These are phyloP conservation scores for Upupa epops DNA, from an alignment of 2,113 vertebrate genomes.

Conservation along the genomic window DNA sequence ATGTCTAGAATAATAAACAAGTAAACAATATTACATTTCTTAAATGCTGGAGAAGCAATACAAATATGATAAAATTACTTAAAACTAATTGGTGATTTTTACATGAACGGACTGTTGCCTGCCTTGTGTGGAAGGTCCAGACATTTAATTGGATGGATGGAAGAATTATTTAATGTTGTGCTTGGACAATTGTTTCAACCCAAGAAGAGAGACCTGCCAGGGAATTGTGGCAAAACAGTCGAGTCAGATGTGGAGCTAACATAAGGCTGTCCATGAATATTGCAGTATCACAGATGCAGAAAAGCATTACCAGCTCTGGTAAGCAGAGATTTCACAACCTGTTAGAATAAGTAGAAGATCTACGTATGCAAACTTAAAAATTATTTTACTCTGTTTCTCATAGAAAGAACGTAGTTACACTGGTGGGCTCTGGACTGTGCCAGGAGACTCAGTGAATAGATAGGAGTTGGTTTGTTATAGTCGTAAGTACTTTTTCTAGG, in stretches of 20 bases:
- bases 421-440: background rate
- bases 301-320: background rate
- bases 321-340: background rate
- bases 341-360: background rate
- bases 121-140: background rate
- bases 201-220: background rate
- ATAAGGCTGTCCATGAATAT: background rate
- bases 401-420: background rate
- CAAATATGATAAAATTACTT: background rate
- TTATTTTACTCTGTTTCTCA: background rate
- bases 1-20: background rate
- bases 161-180: background rate
- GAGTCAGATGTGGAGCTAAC: background rate
- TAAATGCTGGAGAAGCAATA: background rate
- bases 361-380: background rate
- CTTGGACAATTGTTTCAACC: background rate
- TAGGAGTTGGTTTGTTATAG: background rate
- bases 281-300: background rate
- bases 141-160: background rate
- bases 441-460: rapidly evolving
- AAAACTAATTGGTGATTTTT: background rate
- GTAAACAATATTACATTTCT: background rate
- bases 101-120: background rate
- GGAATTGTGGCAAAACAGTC: background rate
- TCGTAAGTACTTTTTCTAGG: too few relatives aligned